Conservation (phyloP, 2,888 invertebrate species). For the Volucella inflata region DNA sequence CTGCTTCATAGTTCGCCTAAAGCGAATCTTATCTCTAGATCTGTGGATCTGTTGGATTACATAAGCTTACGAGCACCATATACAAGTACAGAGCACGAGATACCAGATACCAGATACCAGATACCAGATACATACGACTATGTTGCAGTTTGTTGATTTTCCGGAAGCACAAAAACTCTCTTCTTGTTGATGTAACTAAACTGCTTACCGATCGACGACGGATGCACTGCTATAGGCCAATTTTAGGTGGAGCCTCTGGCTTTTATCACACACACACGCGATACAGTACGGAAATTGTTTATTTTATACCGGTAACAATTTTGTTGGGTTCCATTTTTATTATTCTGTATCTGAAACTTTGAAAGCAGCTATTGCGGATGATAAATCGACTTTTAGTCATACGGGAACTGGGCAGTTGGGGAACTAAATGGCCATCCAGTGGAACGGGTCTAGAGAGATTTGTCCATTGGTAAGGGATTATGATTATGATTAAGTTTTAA, state of each 20-base stretch:
- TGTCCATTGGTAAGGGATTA: constrained; percentile 35
- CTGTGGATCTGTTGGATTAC: constrained; percentile 41
- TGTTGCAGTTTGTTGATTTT: constrained; percentile 31
- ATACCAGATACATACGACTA: background rate
- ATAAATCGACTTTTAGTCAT: constrained; percentile 30
- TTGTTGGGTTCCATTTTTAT: background rate
- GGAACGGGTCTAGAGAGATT: constrained; percentile 37
- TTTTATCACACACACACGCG: constrained; percentile 14
- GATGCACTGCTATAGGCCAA: constrained; percentile 18
- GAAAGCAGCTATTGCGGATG: constrained; percentile 6
- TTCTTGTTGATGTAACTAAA: constrained; percentile 28
- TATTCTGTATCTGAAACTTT: background rate
- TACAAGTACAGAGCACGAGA: background rate
- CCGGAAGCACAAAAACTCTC: constrained; percentile 66
- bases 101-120: background rate
- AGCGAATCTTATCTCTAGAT: background rate
- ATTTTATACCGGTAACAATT: too few relatives aligned
- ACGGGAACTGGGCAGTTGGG: background rate
- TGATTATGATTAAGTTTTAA: constrained; percentile 19
- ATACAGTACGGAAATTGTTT: constrained; percentile 33
- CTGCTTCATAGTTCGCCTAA: constrained; percentile 25
- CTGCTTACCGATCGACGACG: background rate
- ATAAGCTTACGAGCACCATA: constrained; percentile 17
- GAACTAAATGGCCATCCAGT: constrained; percentile 44
- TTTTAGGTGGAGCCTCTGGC: constrained; percentile 1